Base-by-base conservation (phyloP, 2,888 invertebrate species). In the Leptinotarsa juncta region DNA sequence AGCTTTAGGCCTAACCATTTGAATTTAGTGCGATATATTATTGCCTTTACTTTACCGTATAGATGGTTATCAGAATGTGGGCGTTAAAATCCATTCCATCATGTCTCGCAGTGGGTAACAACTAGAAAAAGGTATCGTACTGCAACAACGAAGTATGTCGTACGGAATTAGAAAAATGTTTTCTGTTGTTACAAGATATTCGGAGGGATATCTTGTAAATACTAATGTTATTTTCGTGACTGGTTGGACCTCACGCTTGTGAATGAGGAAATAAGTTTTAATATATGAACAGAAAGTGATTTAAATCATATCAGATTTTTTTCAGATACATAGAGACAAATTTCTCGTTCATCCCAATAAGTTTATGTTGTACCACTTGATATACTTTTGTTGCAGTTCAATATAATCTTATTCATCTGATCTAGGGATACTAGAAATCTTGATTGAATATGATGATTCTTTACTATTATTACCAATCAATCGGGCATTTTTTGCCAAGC, bases 11-110 rank as follows among this genome's bases (percentile, higher is more conserved):
- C 48, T 12, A 42, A 20, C 69, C 50, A 42, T 50, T 69, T 57
- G 42, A 57, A 57, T 69, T 53, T 10, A 32, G 62, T 62, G 62
- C 62, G 62, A 62, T 69, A 57, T 69, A 49, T 69, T 62, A 32
- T 62, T 62, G 62, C 62, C 62, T 26, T 32, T 14, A 26, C 26
- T 62, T 14, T 32, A 62, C 62, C 23, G 7, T 20, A 57, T 57
- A 57, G 57, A 57, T 26, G 23, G 23, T 57, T 57, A 57, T 57
- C 57, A 23, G 20, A 57, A 14, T 14, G 57, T 57, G 57, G 57
- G 57, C 57, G 57, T 57, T 23, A 4, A 20, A 20, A 20, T 23
- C 57, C 20, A 57, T 57, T 57, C 57, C 26, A 57, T 57, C 57
- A 20, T 57, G 57, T 57, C 57, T 23, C 57, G 57, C 57, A 57